A percentile compares a stretch with the other conserved stretches of the same genome.
Evolutionary conservation across 2,113 vertebrate species (phyloP).

Genomic region (Amblyornis subalaris): DNA sequence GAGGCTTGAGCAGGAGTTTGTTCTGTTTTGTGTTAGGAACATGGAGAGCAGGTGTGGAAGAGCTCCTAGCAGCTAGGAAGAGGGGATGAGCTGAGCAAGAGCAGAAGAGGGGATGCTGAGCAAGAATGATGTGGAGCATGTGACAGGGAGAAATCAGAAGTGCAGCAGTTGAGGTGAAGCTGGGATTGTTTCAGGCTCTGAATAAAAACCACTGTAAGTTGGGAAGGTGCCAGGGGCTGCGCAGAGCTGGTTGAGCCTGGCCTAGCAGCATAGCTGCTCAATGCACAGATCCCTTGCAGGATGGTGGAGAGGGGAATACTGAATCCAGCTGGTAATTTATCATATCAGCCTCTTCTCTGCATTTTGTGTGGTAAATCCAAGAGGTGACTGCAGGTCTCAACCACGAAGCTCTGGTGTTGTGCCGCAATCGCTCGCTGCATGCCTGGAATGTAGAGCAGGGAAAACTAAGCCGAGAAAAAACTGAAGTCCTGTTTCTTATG

Average conservation of each 20-base stretch:
- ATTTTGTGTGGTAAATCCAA: neutral
- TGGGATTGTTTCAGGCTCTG: neutral
- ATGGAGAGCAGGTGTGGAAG: neutral
- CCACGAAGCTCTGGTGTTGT: neutral
- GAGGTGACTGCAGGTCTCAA: neutral
- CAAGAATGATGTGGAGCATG: neutral
- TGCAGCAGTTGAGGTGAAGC: neutral
- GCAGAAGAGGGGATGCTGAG: neutral
- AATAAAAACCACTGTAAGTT: neutral
- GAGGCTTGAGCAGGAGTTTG: neutral
- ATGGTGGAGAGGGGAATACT: neutral
- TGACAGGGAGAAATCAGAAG: neutral
- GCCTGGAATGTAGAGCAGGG: neutral
- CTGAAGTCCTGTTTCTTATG: slow-evolving; percentile 37
- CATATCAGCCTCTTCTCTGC: neutral
- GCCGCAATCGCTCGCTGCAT: neutral
- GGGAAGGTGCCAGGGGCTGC: neutral
- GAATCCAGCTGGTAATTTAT: neutral
- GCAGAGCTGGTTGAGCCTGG: neutral
- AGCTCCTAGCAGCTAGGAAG: too few relatives aligned
- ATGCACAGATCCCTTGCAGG: neutral
- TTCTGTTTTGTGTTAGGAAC: neutral
- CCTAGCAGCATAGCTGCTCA: neutral
- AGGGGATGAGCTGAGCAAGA: too few relatives aligned
- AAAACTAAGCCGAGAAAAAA: neutral